A percentile compares a stretch with the other conserved stretches of the same genome.
Conservation (phyloP, 2,113 vertebrate species). For the Muntiacus reevesi region DNA sequence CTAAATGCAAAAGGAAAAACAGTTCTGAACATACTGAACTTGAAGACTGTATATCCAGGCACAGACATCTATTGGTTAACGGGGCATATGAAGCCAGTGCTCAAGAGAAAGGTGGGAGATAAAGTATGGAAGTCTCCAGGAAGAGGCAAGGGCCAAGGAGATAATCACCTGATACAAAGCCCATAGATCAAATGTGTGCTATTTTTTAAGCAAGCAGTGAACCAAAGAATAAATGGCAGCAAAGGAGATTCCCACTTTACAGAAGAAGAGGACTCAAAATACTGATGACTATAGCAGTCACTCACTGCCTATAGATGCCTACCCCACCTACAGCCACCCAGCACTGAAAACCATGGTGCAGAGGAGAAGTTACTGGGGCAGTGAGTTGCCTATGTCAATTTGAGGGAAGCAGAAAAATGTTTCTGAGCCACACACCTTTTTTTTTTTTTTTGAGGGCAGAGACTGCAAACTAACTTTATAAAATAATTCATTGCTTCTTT, state of each 20-base stretch:
- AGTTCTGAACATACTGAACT: neutral
- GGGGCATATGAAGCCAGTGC: neutral
- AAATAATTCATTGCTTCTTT: neutral
- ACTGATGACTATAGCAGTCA: neutral
- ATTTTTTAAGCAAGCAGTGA: neutral
- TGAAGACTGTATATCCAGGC: neutral
- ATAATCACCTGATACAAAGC: neutral
- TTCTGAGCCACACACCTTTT: neutral
- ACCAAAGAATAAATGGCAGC: neutral
- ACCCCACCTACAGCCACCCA: neutral
- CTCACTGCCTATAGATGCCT: neutral
- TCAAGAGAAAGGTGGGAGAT: neutral
- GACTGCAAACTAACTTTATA: neutral
- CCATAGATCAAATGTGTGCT: neutral
- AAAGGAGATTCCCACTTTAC: neutral
- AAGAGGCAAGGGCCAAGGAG: neutral
- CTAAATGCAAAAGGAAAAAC: neutral
- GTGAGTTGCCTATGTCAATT: neutral
- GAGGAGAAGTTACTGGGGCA: neutral
- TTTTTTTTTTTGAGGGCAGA: neutral
- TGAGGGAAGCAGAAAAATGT: neutral
- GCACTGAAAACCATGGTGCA: neutral
- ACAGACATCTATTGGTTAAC: neutral
- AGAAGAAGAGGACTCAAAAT: neutral
- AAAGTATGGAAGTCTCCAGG: neutral